Base-by-base conservation (phyloP, 2,888 invertebrate genomes). In the Drosophila ezoana region DNA sequence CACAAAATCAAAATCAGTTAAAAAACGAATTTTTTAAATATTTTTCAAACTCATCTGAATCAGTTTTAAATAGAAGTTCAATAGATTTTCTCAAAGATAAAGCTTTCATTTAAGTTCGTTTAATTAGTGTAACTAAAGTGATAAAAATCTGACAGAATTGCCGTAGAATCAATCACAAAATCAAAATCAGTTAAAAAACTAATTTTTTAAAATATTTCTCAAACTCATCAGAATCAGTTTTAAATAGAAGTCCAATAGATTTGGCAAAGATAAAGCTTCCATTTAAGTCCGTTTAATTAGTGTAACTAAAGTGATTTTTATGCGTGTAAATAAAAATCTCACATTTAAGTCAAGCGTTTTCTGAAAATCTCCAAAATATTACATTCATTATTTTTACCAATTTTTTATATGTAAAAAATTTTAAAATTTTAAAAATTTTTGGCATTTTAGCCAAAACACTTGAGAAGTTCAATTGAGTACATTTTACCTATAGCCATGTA, bases 381-480 rank as follows among this genome's bases (percentile, higher is more conserved):
- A 35, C 4, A 35, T 35, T 35, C 13, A 11, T 13, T 13, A 4
- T 13, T 35, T 35, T 35, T 35, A 28, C 13, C 4, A 3, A 13
- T 13, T 35, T 4, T 4, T 11, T 11, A 11, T 23, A 6, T 23
- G 8, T 16, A 1, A 2, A 18, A 40, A 9, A 3, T 44, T 33
- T 13, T 9, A 2, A 9, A 40, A 37, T 37, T 48, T 63, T 9
- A n/a, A n/a, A n/a, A n/a, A n/a, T 3, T 49, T 53, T 69, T 63
- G 16, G 37, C 61, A 59, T 45, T 57, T 57, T 48, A 13, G 38
- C 28, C 18, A 20, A 76, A 67, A 35, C 77, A 43, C 77, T 75
- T 63, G 67, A 75, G 59, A 72, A 53, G 47, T 76, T 43, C 53
- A 58, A 59, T 75, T 72, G 77, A 76, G 47, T 35, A 35, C 40